phyloP scores from a whole-genome alignment of 2,888 invertebrate species.

The Cephonodes hylas region DNA sequence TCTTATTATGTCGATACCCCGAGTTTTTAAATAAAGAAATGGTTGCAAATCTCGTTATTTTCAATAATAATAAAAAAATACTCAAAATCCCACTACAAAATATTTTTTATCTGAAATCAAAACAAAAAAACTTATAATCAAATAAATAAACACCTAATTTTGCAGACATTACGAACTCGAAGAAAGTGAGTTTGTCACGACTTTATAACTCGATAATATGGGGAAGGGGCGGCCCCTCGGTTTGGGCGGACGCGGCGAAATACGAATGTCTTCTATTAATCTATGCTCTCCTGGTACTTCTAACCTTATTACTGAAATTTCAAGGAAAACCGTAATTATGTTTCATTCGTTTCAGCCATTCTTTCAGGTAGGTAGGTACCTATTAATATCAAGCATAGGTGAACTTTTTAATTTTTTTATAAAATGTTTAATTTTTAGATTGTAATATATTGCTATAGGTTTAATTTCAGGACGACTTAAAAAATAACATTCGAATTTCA shows the following conservation, averaged over 20 bases:
- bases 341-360: background rate
- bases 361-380: background rate
- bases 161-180: background rate
- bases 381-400: too few relatives aligned
- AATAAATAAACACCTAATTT: slow-evolving; percentile 14
- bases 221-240: background rate
- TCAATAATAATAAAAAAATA: too few relatives aligned
- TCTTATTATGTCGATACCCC: too few relatives aligned
- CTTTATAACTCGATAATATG: slow-evolving; percentile 3
- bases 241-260: slow-evolving; percentile 4
- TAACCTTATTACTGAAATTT: slow-evolving; percentile 79
- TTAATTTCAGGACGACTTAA: background rate
- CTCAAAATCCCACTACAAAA: too few relatives aligned
- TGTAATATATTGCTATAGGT: too few relatives aligned
- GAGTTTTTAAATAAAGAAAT: too few relatives aligned
- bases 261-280: slow-evolving; percentile 27
- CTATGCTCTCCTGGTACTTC: slow-evolving; percentile 63
- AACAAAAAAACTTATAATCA: background rate
- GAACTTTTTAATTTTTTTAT: background rate
- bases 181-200: background rate
- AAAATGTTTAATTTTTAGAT: too few relatives aligned
- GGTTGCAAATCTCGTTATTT: too few relatives aligned
- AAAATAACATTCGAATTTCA: too few relatives aligned
- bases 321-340: slow-evolving; percentile 70
- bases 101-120: background rate